Percentiles rank a stretch among this genome's conserved stretches.
These are phyloP conservation scores for Phalloptychus januarius DNA, from an alignment of 2,797 vertebrate species.

Conservation along the genomic window DNA sequence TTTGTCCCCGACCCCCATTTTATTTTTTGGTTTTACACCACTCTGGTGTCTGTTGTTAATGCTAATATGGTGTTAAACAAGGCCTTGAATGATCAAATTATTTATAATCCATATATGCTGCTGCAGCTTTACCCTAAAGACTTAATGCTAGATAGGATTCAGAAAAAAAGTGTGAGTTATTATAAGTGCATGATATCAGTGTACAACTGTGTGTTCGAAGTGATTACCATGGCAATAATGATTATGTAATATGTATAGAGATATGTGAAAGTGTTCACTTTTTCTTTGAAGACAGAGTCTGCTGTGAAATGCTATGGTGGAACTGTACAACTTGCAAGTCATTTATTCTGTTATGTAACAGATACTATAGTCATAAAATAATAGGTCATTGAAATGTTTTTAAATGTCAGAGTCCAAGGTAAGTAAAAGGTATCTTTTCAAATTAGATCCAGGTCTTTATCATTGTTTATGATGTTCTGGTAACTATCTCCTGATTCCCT, in stretches of 20 bases:
- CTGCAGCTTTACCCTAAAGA: background rate
- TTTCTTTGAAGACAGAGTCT: background rate
- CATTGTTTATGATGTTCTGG: background rate
- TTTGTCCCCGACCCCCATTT: background rate
- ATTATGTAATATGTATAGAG: background rate
- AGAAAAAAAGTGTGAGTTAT: background rate
- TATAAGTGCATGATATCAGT: background rate
- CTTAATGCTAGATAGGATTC: background rate
- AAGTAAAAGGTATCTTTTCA: background rate
- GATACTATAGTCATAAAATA: background rate
- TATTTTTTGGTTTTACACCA: background rate
- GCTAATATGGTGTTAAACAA: conserved; percentile 2
- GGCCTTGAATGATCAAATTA: conserved; percentile 1
- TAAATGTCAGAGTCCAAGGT: conserved; percentile 5
- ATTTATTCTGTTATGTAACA: background rate
- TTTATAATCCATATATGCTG: background rate
- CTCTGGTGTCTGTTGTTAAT: conserved; percentile 8
- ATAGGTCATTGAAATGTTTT: conserved; percentile 1
- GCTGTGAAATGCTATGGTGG: background rate
- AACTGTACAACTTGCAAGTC: background rate
- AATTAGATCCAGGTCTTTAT: background rate
- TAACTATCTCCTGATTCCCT: background rate
- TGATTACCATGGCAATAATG: conserved; percentile 1
- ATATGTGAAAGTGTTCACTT: background rate
- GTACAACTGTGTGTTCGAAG: background rate